Evolutionary conservation across 2,888 invertebrate genomes (phyloP), one percentile per base, ranked within the genome.

Genomic region (Kryphioiulus occultus): DNA sequence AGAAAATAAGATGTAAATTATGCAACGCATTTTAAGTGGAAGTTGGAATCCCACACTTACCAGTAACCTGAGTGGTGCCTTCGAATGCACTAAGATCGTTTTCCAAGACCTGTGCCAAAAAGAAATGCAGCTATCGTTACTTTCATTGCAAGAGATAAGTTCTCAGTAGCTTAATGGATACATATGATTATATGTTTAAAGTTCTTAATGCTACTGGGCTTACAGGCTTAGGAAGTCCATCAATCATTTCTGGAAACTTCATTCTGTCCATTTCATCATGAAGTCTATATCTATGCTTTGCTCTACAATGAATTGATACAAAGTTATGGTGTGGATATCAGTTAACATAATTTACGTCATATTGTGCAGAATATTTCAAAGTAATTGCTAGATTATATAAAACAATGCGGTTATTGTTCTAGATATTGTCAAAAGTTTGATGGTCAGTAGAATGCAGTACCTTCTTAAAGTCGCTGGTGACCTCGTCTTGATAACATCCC

Each of bases 221-320:
- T 89, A 91, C 91, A 12, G 92, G 92, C 59, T 90, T 88, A 2
- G 93, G 93, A 87, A 92, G 89, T 32, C 94, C 94, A 22, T 90
- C 88, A 88, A 90, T 91, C 10, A 96, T 90, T 91, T 96, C 95
- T 0, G 94, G 93, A 91, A 95, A 96, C 90, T 93, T 93, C 10
- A 95, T 90, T 87, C 93, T 93, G 89, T 94, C 93, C 93, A 95
- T 94, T 68, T 92, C 91, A 0, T 93, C 92, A 90, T 94, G 93
- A 47, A 95, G 92, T 89, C 94, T 94, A 89, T 93, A 93, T 86
- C 96, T 93, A 90, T 94, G 94, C 22, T 93, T 91, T 0, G 96
- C 96, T 91, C 96, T 96, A 10, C 4, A 68, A 68, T n/a, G n/a
- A 0, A 26, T n/a, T 22, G 12, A 26, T 26, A 7, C 12, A n/a